These are phyloP conservation scores for Enteromius unitaeniatus DNA, from an alignment of 2,797 vertebrate genomes.

Conservation along the genomic window DNA sequence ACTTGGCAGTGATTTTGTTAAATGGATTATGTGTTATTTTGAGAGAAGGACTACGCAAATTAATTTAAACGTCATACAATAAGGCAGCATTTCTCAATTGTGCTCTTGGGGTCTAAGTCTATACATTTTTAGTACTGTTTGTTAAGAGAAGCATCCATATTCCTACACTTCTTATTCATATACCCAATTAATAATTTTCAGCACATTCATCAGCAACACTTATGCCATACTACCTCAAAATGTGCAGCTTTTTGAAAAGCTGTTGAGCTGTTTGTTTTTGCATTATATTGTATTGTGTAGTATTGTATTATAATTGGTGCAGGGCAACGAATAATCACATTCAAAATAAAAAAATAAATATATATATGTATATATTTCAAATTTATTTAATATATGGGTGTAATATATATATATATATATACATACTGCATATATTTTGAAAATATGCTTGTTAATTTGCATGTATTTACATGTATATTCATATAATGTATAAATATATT, in stretches of 20 bases:
- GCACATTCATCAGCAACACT: background rate
- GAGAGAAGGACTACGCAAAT: background rate
- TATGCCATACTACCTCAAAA: background rate
- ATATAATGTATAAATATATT: no score
- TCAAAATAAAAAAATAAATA: no score
- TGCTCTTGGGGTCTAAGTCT: background rate
- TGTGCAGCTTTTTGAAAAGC: background rate
- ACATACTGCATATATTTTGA: no score
- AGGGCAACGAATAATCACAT: no score
- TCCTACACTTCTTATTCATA: background rate
- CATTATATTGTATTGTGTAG: background rate
- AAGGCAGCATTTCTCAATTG: background rate
- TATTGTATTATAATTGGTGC: no score
- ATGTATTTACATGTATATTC: no score
- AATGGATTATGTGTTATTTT: background rate
- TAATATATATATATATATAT: no score
- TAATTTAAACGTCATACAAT: background rate
- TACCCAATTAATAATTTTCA: background rate
- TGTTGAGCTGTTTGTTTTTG: background rate
- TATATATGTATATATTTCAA: no score
- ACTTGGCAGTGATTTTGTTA: background rate
- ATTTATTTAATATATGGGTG: no score
- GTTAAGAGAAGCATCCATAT: background rate
- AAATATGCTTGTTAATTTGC: no score
- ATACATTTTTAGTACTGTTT: background rate